Conservation (phyloP, 2,797 vertebrate genomes). For the Amniataba percoides region DNA sequence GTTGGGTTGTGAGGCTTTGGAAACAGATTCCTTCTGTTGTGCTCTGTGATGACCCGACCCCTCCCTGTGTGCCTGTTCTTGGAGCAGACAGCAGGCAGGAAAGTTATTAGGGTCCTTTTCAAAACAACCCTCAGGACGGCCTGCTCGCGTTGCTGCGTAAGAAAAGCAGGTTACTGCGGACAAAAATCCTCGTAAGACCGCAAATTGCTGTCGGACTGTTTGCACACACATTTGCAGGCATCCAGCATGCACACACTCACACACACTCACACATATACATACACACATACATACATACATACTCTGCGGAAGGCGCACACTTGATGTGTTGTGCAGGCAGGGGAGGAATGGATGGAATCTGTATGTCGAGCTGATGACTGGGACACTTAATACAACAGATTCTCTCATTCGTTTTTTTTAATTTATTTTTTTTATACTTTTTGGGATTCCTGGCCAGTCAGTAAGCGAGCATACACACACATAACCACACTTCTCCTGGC, state of each 20-base stretch:
- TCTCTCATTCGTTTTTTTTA: not conserved
- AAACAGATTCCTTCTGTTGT: not conserved
- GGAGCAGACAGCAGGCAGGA: not conserved
- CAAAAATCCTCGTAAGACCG: constrained; percentile 31
- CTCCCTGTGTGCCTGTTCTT: not conserved
- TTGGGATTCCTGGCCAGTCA: not conserved
- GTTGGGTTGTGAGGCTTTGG: not conserved
- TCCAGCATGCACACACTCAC: not conserved
- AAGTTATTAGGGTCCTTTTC: not conserved
- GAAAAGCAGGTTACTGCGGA: constrained; percentile 27
- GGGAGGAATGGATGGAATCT: constrained; percentile 43
- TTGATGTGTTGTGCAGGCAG: constrained; percentile 1
- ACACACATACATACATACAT: not conserved
- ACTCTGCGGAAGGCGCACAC: not conserved
- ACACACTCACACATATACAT: not conserved
- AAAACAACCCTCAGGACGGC: constrained; percentile 1
- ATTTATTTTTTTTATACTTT: not conserved
- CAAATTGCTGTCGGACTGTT: constrained; percentile 9
- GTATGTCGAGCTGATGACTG: constrained; percentile 16
- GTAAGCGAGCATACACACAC: not conserved
- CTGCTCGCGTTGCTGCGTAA: not conserved
- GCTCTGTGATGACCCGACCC: not conserved
- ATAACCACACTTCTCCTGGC: not conserved
- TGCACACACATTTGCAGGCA: constrained; percentile 2
- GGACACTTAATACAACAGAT: constrained; percentile 16